Conservation (phyloP, 2,888 invertebrate genomes). For the Patella pellucida region DNA sequence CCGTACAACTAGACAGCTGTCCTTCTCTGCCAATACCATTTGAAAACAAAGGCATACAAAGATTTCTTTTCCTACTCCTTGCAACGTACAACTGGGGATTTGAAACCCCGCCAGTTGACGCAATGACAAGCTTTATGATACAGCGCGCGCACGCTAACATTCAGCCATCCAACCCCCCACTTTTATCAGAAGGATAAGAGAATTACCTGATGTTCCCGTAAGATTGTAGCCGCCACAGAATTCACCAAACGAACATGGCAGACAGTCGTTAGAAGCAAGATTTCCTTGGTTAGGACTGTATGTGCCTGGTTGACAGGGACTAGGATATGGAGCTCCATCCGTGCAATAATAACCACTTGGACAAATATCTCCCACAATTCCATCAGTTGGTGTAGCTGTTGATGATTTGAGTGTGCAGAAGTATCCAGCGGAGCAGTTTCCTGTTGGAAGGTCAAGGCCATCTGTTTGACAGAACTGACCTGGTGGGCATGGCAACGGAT, state of each 20-base stretch:
- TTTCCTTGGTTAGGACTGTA: slow-evolving; percentile 54
- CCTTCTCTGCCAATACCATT: too few species aligned
- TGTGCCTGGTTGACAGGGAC: slow-evolving; percentile 58
- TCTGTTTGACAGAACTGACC: slow-evolving; percentile 62
- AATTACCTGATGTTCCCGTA: slow-evolving; percentile 51
- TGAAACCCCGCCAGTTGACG: too few species aligned
- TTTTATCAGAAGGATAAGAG: too few species aligned
- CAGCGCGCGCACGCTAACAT: too few species aligned
- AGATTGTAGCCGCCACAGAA: slow-evolving; percentile 59
- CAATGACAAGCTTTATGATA: too few species aligned
- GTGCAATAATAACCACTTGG: slow-evolving; percentile 61
- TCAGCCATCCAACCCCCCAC: too few species aligned
- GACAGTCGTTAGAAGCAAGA: slow-evolving; percentile 48
- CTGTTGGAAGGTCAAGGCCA: slow-evolving; percentile 57
- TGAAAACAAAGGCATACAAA: too few species aligned
- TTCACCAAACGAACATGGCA: slow-evolving; percentile 56
- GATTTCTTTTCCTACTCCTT: too few species aligned
- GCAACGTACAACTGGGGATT: too few species aligned
- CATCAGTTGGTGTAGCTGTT: slow-evolving; percentile 49
- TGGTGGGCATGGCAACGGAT: slow-evolving; percentile 58
- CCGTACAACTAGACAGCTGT: too few species aligned
- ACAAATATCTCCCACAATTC: slow-evolving; percentile 56
- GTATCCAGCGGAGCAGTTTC: slow-evolving; percentile 62
- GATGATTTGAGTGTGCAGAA: slow-evolving; percentile 56
- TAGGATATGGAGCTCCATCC: slow-evolving; percentile 49